phyloP scores from a whole-genome alignment of 1,140 invertebrate genomes.

The Asobara japonica region DNA sequence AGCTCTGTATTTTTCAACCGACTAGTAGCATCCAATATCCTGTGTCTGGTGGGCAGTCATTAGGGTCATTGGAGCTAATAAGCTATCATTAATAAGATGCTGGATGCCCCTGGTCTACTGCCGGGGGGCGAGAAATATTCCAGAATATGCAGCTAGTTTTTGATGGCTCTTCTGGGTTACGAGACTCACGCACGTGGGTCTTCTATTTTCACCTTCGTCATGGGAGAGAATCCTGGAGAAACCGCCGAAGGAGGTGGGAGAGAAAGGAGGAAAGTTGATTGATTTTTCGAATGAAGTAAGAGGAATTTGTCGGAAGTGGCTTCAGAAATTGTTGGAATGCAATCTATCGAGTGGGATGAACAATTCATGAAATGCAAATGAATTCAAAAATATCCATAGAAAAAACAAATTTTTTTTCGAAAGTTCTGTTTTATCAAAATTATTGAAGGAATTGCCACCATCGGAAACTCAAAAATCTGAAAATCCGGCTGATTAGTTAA shows the following conservation, averaged over 20 bases:
- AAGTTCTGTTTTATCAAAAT: no score
- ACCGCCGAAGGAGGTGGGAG: neutral
- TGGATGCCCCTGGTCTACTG: neutral
- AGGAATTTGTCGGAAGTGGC: neutral
- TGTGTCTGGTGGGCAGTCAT: neutral
- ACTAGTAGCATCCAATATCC: neutral
- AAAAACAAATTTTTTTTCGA: no score
- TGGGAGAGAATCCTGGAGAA: constrained; percentile 13
- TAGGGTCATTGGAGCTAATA: constrained; percentile 6
- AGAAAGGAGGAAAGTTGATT: constrained; percentile 22
- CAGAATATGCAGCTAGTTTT: constrained; percentile 19
- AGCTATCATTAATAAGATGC: neutral
- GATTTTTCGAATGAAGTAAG: neutral
- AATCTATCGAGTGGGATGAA: constrained; percentile 6
- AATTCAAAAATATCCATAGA: neutral
- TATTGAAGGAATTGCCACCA: no score
- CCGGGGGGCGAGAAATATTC: neutral
- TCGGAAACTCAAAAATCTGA: no score
- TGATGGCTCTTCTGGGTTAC: constrained; percentile 34
- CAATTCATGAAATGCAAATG: neutral
- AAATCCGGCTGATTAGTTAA: no score
- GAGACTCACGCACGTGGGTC: constrained; percentile 22
- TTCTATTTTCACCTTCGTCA: neutral
- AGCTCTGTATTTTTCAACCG: no score
- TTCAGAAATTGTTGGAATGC: neutral